These are phyloP conservation scores for Atlantisia rogersi DNA, from an alignment of 2,113 vertebrate species.

Conservation along the genomic window DNA sequence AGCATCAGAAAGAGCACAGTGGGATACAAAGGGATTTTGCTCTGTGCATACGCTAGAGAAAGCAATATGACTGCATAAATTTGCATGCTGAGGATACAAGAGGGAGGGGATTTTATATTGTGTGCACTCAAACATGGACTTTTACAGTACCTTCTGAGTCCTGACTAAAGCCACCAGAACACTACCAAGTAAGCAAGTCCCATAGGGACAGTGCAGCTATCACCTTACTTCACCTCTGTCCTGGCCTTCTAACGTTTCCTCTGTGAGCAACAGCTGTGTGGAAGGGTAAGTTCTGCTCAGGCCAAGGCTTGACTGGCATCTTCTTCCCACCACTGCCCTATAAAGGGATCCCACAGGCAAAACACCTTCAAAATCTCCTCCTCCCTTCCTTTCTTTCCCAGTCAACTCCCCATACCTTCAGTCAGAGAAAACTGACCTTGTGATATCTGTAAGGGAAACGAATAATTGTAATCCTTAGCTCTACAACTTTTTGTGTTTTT, in stretches of 20 bases:
- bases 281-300: background rate
- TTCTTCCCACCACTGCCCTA: background rate
- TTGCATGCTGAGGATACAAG: background rate
- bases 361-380: background rate
- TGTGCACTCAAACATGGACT: background rate
- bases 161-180: background rate
- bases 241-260: conserved; percentile 17
- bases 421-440: background rate
- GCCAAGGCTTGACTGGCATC: background rate
- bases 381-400: background rate
- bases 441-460: background rate
- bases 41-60: background rate
- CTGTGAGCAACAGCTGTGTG: background rate
- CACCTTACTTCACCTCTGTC: background rate
- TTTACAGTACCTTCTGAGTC: background rate
- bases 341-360: background rate
- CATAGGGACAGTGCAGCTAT: background rate
- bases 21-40: background rate
- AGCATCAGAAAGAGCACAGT: background rate
- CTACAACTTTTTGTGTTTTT: background rate
- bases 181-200: background rate
- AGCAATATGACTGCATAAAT: background rate
- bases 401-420: background rate
- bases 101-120: background rate
- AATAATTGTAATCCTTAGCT: background rate